phyloP scores from a whole-genome alignment of 2,797 vertebrate species.

The Nyctibius grandis region DNA sequence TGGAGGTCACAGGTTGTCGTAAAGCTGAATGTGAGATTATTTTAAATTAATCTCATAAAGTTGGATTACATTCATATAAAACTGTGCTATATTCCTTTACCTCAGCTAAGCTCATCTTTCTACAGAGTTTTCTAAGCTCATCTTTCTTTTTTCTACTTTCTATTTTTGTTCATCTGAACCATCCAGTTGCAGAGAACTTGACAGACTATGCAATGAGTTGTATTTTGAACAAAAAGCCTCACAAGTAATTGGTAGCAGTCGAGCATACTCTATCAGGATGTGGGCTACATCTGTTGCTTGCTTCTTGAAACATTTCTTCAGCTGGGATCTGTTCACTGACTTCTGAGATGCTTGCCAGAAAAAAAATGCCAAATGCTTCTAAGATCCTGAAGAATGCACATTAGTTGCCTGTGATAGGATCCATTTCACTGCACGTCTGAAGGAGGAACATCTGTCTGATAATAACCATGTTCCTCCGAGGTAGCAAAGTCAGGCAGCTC shows the following conservation, averaged over 20 bases:
- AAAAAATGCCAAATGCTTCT: background rate
- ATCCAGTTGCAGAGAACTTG: background rate
- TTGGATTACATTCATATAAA: background rate
- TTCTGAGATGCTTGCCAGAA: background rate
- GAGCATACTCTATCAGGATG: background rate
- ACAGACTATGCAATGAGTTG: background rate
- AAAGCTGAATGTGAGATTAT: constrained; percentile 10
- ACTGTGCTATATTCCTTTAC: background rate
- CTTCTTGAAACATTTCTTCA: background rate
- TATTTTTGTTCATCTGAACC: background rate
- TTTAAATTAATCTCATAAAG: background rate
- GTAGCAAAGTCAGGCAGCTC: background rate
- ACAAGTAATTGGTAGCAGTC: background rate
- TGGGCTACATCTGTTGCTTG: background rate
- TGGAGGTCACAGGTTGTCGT: background rate
- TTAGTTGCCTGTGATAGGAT: background rate
- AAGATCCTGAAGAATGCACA: background rate
- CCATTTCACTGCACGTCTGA: background rate
- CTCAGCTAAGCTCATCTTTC: background rate
- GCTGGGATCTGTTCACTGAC: background rate
- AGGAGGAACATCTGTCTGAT: background rate
- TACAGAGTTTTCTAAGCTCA: background rate
- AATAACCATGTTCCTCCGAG: background rate
- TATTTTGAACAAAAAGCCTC: background rate
- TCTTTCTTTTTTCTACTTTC: background rate